phyloP scores from a whole-genome alignment of 2,797 vertebrate species.

The Hypotaenidia okinawae region DNA sequence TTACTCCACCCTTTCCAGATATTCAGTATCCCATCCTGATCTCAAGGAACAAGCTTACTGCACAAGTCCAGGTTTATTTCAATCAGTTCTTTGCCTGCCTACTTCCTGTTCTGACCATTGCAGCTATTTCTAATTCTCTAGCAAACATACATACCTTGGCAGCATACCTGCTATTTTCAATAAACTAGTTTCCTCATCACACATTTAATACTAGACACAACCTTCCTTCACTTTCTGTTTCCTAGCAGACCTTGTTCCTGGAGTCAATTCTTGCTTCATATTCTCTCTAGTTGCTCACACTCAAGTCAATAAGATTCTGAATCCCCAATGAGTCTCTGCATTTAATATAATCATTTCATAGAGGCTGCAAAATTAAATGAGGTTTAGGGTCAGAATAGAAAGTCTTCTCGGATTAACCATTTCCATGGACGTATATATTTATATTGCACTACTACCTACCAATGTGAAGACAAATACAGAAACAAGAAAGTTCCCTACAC shows the following conservation, averaged over 20 bases:
- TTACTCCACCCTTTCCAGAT: neutral
- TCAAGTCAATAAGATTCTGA: neutral
- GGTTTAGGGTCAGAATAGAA: neutral
- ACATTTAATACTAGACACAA: neutral
- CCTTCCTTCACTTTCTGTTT: neutral
- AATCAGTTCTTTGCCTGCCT: neutral
- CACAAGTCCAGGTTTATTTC: neutral
- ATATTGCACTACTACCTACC: neutral
- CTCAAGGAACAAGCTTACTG: neutral
- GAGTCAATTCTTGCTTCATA: neutral
- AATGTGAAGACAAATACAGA: neutral
- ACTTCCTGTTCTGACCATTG: neutral
- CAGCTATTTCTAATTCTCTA: neutral
- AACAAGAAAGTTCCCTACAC: neutral
- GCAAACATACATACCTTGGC: neutral
- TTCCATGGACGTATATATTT: neutral
- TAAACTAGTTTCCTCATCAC: neutral
- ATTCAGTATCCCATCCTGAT: neutral
- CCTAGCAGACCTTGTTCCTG: neutral
- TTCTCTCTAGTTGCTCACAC: neutral
- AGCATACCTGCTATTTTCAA: neutral
- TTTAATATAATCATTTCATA: conserved; percentile 1
- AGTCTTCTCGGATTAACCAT: neutral
- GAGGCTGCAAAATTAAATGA: conserved; percentile 20
- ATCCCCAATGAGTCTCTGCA: neutral